phyloP scores from a whole-genome alignment of 1,140 invertebrate genomes.

The Nymphalis io region DNA sequence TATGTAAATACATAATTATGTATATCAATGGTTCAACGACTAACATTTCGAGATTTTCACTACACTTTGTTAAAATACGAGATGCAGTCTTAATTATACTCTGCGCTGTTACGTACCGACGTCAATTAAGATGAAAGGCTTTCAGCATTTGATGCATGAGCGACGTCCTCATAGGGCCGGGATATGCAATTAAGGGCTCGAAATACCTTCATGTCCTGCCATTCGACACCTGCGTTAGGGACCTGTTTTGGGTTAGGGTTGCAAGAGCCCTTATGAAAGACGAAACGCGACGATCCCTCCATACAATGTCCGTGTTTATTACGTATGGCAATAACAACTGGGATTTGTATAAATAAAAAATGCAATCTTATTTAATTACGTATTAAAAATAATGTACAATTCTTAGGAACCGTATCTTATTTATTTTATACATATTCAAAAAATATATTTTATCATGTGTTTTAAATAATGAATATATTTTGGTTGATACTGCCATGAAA shows the following conservation, averaged over 20 bases:
- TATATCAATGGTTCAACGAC: not conserved
- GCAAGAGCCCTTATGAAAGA: constrained; percentile 45
- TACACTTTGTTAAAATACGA: not conserved
- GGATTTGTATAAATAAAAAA: constrained; percentile 12
- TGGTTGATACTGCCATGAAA: too few species aligned
- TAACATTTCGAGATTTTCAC: constrained; percentile 9
- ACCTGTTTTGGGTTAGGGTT: constrained; percentile 35
- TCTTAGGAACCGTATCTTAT: too few species aligned
- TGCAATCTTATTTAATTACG: too few species aligned
- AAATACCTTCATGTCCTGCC: constrained; percentile 43
- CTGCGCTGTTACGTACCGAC: constrained; percentile 15
- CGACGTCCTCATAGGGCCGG: constrained; percentile 18
- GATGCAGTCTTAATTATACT: constrained; percentile 22
- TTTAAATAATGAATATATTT: too few species aligned
- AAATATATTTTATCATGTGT: too few species aligned
- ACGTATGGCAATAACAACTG: constrained; percentile 23
- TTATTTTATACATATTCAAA: too few species aligned
- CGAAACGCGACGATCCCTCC: constrained; percentile 43
- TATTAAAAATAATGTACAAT: too few species aligned
- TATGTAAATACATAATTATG: too few species aligned
- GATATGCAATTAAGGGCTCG: constrained; percentile 32
- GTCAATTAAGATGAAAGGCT: constrained; percentile 36
- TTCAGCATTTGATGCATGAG: constrained; percentile 32
- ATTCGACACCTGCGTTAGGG: constrained; percentile 42
- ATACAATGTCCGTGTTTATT: constrained; percentile 11